These are phyloP conservation scores for Apocheima hispidaria DNA, from an alignment of 2,888 invertebrate genomes.

Conservation along the genomic window DNA sequence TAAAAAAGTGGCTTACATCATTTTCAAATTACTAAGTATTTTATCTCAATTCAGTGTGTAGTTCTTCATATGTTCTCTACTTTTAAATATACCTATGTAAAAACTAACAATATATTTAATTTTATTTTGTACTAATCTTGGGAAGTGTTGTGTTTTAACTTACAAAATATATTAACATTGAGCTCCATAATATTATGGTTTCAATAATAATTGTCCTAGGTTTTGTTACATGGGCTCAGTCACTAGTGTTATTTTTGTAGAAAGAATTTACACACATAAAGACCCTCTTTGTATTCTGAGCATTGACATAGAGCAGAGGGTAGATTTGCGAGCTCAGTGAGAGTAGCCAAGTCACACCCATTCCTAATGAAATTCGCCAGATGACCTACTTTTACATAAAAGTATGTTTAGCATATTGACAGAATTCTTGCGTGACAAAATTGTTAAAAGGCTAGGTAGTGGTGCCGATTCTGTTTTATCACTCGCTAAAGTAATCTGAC, in stretches of 20 bases:
- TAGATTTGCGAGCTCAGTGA: slow-evolving; percentile 21
- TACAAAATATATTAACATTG: slow-evolving; percentile 87
- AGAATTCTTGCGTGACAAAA: slow-evolving; percentile 23
- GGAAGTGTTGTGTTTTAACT: slow-evolving; percentile 86
- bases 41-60: slow-evolving; percentile 86
- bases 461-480: no score
- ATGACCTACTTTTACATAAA: slow-evolving; percentile 30
- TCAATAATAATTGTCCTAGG: slow-evolving; percentile 66
- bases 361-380: slow-evolving; percentile 25
- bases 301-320: not conserved
- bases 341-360: slow-evolving; percentile 27
- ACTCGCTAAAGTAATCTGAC: no score
- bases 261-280: slow-evolving; percentile 4
- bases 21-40: slow-evolving; percentile 84
- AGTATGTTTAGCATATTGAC: slow-evolving; percentile 29
- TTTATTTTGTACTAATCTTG: slow-evolving; percentile 87
- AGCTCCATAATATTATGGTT: slow-evolving; percentile 84
- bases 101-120: slow-evolving; percentile 87
- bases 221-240: slow-evolving; percentile 25
- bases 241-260: not conserved
- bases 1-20: slow-evolving; percentile 85
- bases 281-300: slow-evolving; percentile 14
- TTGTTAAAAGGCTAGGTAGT: slow-evolving; percentile 2
- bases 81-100: slow-evolving; percentile 86
- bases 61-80: slow-evolving; percentile 86